Evolutionary conservation across 2,113 vertebrate genomes (phyloP).

Genomic region (Theristicus caerulescens): DNA sequence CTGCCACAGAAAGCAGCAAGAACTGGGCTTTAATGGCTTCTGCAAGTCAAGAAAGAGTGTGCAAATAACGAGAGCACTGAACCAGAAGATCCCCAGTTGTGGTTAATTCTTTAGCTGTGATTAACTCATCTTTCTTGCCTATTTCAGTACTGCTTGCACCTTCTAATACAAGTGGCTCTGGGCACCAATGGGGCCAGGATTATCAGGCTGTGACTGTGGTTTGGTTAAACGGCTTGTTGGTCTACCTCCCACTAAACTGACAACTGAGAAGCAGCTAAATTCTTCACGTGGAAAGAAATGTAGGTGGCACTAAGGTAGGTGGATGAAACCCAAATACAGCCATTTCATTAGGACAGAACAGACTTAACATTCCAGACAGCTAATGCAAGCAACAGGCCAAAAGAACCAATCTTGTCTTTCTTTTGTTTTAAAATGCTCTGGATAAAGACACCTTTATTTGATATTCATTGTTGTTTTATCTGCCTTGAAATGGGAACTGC

Average conservation of each 20-base stretch:
- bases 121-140: neutral
- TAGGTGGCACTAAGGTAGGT: neutral
- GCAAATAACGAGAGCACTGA: neutral
- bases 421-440: neutral
- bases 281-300: neutral
- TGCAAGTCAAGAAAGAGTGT: neutral
- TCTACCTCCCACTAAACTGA: neutral
- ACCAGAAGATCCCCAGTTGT: constrained; percentile 3
- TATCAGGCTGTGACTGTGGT: accelerated
- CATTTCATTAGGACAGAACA: neutral
- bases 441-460: constrained; percentile 30
- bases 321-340: neutral
- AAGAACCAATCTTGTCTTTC: neutral
- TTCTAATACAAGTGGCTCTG: neutral
- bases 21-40: neutral
- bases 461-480: constrained; percentile 5
- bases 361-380: neutral
- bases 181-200: neutral
- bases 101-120: neutral
- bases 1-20: neutral
- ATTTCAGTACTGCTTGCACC: neutral
- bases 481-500: neutral
- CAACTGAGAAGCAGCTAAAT: neutral
- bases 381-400: neutral
- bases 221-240: no score